Percentiles rank a stretch among this genome's conserved stretches.
Conservation (phyloP, 2,888 invertebrate genomes). For the Apomyelois bistriatella region DNA sequence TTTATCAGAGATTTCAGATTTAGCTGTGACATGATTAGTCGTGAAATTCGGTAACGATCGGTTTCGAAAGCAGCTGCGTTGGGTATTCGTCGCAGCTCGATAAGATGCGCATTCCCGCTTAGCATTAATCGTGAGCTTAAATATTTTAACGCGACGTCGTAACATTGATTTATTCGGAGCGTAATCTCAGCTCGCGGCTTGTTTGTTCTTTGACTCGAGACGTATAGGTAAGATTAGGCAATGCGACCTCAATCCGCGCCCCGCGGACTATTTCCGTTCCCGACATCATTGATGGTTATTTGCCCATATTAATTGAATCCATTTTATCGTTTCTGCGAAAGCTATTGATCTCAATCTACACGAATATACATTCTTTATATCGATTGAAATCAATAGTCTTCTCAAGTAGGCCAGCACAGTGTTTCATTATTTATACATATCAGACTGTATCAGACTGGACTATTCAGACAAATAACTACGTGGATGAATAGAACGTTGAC, state of each 20-base stretch:
- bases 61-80: constrained; percentile 44
- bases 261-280: constrained; percentile 41
- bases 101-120: constrained; percentile 58
- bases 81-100: constrained; percentile 47
- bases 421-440: constrained; percentile 29
- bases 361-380: not conserved
- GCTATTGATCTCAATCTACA: constrained; percentile 20
- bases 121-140: constrained; percentile 77
- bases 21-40: constrained; percentile 30
- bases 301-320: constrained; percentile 46
- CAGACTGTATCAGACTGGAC: constrained; percentile 33
- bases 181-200: constrained; percentile 75
- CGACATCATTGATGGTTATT: constrained; percentile 39
- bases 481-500: constrained; percentile 58
- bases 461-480: constrained; percentile 41
- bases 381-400: not conserved
- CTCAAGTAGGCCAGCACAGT: not conserved
- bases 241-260: constrained; percentile 49
- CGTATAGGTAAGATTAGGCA: constrained; percentile 72
- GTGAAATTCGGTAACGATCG: constrained; percentile 37
- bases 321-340: constrained; percentile 31
- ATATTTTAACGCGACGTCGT: constrained; percentile 79
- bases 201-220: constrained; percentile 76
- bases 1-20: not conserved
- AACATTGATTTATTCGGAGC: constrained; percentile 77